Conservation (phyloP, 2,888 invertebrate species). For the Eupithecia subfuscata region DNA sequence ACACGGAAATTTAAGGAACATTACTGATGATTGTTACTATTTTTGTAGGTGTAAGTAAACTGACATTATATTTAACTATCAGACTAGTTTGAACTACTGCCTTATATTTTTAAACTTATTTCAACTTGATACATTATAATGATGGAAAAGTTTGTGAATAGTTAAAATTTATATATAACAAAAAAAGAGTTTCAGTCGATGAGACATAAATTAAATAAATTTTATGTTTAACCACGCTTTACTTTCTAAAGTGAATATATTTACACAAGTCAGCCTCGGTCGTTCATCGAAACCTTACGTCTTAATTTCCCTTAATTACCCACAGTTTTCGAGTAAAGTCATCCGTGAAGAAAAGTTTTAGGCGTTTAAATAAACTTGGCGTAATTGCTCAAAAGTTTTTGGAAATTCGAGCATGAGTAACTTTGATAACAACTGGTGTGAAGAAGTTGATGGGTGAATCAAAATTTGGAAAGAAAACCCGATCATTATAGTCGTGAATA, state of each 20-base stretch:
- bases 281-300: not conserved
- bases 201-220: too few species aligned
- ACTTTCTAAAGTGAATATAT: not conserved
- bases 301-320: not conserved
- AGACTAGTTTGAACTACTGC: not conserved
- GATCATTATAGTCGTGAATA: not conserved
- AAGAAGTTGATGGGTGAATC: not conserved
- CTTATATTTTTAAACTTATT: not conserved
- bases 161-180: not conserved
- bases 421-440: not conserved
- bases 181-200: not conserved
- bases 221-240: too few species aligned
- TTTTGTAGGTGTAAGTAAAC: too few species aligned
- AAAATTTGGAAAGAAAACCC: not conserved
- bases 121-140: not conserved
- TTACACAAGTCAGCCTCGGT: not conserved
- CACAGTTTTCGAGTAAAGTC: conserved; percentile 9
- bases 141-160: too few species aligned
- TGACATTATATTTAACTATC: too few species aligned
- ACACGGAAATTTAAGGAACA: too few species aligned
- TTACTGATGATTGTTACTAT: too few species aligned
- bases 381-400: conserved; percentile 6
- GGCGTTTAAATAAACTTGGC: not conserved
- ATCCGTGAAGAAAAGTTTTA: conserved; percentile 6
- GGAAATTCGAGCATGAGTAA: conserved; percentile 5